These are phyloP conservation scores for Drosophila parthenogenetica DNA, from an alignment of 2,888 invertebrate species.

Conservation along the genomic window DNA sequence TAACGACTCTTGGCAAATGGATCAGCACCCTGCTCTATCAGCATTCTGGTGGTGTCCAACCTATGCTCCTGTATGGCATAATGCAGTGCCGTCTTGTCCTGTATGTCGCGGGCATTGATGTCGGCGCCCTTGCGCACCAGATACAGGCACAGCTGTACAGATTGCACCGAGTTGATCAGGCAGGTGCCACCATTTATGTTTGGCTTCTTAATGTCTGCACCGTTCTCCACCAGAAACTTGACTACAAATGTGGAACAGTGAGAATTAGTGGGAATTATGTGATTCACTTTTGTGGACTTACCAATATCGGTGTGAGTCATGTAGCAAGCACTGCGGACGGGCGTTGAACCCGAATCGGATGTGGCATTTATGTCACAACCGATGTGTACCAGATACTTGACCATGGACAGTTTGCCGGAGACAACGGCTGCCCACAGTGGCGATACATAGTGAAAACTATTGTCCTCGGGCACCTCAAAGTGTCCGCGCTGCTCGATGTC, in stretches of 20 bases:
- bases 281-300: slow-evolving; percentile 41
- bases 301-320: slow-evolving; percentile 93
- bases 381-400: slow-evolving; percentile 91
- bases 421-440: slow-evolving; percentile 97
- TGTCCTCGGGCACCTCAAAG: slow-evolving; percentile 94
- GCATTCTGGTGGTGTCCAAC: slow-evolving; percentile 92
- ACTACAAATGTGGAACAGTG: slow-evolving; percentile 85
- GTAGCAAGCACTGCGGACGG: slow-evolving; percentile 96
- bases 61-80: slow-evolving; percentile 96
- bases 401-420: slow-evolving; percentile 91
- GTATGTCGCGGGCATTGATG: slow-evolving; percentile 94
- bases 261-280: neutral
- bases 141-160: slow-evolving; percentile 91
- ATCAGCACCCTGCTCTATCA: slow-evolving; percentile 92
- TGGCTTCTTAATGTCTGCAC: slow-evolving; percentile 93
- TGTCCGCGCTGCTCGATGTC: slow-evolving; percentile 94
- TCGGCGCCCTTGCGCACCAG: slow-evolving; percentile 92
- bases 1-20: slow-evolving; percentile 91
- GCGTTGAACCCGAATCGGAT: slow-evolving; percentile 95
- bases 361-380: slow-evolving; percentile 94
- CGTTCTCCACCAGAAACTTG: slow-evolving; percentile 90
- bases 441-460: slow-evolving; percentile 90
- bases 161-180: slow-evolving; percentile 96
- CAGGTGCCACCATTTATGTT: slow-evolving; percentile 97
- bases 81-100: slow-evolving; percentile 95